Conservation (phyloP, 2,888 invertebrate species). For the Patella depressa region DNA sequence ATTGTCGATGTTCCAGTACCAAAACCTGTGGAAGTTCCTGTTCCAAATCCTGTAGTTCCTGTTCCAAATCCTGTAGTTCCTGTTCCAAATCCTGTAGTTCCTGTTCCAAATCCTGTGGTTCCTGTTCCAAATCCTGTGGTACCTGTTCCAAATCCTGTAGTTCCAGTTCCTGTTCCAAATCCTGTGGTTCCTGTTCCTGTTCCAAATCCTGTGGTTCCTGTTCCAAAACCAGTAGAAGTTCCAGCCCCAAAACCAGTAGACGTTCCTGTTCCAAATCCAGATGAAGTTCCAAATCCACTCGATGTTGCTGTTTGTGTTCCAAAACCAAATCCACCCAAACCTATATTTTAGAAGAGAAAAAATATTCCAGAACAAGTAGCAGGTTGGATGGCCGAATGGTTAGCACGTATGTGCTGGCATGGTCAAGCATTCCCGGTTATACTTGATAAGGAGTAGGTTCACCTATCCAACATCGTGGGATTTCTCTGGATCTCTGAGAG, state of each 20-base stretch:
- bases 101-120: slow-evolving; percentile 16
- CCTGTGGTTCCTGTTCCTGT: slow-evolving; percentile 31
- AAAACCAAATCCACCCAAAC: slow-evolving; percentile 25
- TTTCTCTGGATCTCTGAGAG: not conserved
- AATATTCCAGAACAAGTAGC: slow-evolving; percentile 17
- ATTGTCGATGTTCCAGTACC: slow-evolving; percentile 11
- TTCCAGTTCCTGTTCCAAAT: slow-evolving; percentile 25
- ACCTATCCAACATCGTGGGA: not conserved
- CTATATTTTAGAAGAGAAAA: too few relatives aligned
- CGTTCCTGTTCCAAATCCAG: slow-evolving; percentile 31
- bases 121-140: slow-evolving; percentile 32
- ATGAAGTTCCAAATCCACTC: slow-evolving; percentile 15
- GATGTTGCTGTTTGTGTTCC: slow-evolving; percentile 10
- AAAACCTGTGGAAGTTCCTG: slow-evolving; percentile 24
- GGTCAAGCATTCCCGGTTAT: too few relatives aligned
- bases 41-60: slow-evolving; percentile 17
- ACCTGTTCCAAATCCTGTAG: slow-evolving; percentile 27
- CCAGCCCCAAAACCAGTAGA: slow-evolving; percentile 35
- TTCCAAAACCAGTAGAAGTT: slow-evolving; percentile 33
- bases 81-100: slow-evolving; percentile 13
- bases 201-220: slow-evolving; percentile 35
- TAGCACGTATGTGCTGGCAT: not conserved
- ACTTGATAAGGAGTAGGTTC: too few relatives aligned
- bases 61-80: slow-evolving; percentile 22
- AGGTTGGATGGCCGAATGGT: not conserved